Percentiles rank a stretch among this genome's conserved stretches.
Evolutionary conservation across 2,888 invertebrate genomes (phyloP).

Genomic region (Mantis religiosa): DNA sequence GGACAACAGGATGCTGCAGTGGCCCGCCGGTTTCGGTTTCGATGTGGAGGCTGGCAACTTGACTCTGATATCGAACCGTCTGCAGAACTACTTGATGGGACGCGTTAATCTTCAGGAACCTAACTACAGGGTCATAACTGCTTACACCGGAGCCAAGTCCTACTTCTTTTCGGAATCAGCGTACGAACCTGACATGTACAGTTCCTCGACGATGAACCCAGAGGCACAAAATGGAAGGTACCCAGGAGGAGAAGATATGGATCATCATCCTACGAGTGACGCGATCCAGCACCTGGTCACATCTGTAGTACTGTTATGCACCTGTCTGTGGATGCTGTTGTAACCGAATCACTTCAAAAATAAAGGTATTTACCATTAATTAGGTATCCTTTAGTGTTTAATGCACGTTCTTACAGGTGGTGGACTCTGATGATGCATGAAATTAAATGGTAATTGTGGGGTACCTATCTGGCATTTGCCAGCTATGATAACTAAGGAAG

Average conservation of each 20-base stretch:
- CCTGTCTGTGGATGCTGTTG: not conserved
- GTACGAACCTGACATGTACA: not conserved
- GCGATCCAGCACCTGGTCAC: not conserved
- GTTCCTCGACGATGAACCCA: not conserved
- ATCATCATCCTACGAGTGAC: not conserved
- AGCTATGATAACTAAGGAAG: no score
- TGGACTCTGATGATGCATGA: no score
- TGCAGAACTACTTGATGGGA: constrained; percentile 62
- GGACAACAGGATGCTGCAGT: constrained; percentile 64
- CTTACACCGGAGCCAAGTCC: constrained; percentile 9
- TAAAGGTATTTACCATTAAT: not conserved
- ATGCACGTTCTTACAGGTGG: no score
- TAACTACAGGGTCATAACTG: constrained; percentile 64
- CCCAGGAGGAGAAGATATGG: not conserved
- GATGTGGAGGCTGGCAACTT: constrained; percentile 63
- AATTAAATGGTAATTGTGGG: no score
- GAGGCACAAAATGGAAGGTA: not conserved
- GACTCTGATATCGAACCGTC: constrained; percentile 63
- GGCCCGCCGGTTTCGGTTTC: constrained; percentile 65
- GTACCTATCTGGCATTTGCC: no score
- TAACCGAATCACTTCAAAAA: not conserved
- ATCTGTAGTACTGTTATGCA: not conserved
- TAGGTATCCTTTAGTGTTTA: not conserved
- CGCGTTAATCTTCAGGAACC: constrained; percentile 55
- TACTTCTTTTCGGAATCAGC: not conserved